Evolutionary conservation across 2,113 vertebrate species (phyloP), one percentile per base, ranked within the genome.

Genomic region (Anser brachyrhynchus): DNA sequence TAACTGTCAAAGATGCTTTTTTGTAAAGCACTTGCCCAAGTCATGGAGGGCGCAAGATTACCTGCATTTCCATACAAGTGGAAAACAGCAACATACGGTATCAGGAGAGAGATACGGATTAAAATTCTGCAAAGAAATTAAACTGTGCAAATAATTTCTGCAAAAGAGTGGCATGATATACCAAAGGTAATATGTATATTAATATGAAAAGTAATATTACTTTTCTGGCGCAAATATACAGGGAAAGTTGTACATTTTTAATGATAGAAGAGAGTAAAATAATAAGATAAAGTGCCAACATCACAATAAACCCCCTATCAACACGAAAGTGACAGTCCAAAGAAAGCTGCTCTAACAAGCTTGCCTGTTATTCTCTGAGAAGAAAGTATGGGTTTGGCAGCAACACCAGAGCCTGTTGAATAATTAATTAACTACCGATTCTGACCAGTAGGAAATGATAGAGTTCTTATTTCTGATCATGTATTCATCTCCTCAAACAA

Each of bases 301-400:
- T 93, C 49, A 95, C 84, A 84, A 28, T 89, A 95, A 95, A 76
- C 33, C 74, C 41, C n/a, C 5, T 80, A 95, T 92, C 89, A 93
- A 83, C 84, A 93, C 78, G 29, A 87, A 94, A 94, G 84, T 29
- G 29, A 72, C 79, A 96, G 87, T 90, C 95, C 92, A 95, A 89
- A 95, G 96, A 91, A 94, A 91, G 84, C 89, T 96, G 80, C 84
- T 96, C 77, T 94, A 94, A 94, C 93, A 96, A 96, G 90, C 87
- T 91, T 94, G 81, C 93, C 93, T 96, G 84, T 76, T 95, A 22
- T 88, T 92, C 91, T 75, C 78, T 46, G 91, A 93, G 95, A 93
- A 96, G 86, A 96, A 96, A 93, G 74, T 58, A 52, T 4, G 23
- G 74, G 64, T 52, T 93, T 96, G 92, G 93, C 93, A 96, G 89